Conservation (phyloP, 2,888 invertebrate species). For the Agrochola macilenta region DNA sequence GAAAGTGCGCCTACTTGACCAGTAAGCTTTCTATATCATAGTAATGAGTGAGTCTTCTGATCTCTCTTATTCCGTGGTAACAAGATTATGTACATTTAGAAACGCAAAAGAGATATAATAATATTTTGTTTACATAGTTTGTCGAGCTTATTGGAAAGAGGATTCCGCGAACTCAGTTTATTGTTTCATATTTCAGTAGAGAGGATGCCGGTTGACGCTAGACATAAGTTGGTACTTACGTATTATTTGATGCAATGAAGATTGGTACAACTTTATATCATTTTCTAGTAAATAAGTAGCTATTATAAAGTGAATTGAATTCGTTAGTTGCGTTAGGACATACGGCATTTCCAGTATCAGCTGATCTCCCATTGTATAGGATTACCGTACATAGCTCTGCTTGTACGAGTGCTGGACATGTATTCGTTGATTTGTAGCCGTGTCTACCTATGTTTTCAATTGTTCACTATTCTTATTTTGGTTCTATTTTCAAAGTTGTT, state of each 20-base stretch:
- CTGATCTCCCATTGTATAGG: no score
- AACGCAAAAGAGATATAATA: constrained; percentile 33
- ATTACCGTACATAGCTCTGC: no score
- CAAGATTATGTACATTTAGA: constrained; percentile 25
- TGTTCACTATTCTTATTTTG: background rate
- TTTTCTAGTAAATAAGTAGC: background rate
- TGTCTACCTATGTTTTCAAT: no score
- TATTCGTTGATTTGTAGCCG: background rate
- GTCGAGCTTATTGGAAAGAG: constrained; percentile 30
- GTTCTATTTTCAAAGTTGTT: background rate
- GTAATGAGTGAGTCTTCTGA: constrained; percentile 19
- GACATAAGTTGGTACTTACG: background rate
- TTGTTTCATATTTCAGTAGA: constrained; percentile 30
- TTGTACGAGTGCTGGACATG: no score
- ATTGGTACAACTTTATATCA: background rate
- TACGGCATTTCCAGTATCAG: no score
- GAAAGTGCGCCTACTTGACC: no score
- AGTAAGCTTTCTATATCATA: background rate
- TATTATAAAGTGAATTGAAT: background rate
- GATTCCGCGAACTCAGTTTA: constrained; percentile 26
- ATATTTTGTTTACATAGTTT: constrained; percentile 46
- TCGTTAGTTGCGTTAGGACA: background rate
- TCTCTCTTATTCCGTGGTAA: background rate
- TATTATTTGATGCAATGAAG: constrained; percentile 11
- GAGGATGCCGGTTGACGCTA: background rate